phyloP scores from a whole-genome alignment of 2,797 vertebrate species.

The Cryptoblepharus egeriae region DNA sequence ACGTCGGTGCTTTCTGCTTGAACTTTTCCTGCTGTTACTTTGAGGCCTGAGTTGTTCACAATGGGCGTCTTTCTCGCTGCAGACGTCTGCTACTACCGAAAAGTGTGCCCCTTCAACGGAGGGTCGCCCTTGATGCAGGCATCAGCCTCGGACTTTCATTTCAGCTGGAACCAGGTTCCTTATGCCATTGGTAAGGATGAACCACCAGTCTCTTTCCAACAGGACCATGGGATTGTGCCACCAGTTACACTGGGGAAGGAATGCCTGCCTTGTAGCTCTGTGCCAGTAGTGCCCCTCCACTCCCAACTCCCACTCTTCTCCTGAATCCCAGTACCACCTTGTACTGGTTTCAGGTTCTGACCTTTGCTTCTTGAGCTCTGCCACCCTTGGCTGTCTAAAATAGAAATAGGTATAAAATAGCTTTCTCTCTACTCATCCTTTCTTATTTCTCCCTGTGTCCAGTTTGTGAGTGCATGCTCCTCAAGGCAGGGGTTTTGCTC shows the following conservation, averaged over 20 bases:
- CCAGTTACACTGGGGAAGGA: not conserved
- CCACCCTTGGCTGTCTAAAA: not conserved
- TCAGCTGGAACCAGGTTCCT: slow-evolving; percentile 99
- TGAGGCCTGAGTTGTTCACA: not conserved
- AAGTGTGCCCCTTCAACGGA: slow-evolving; percentile 93
- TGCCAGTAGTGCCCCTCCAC: not conserved
- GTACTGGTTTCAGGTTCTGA: not conserved
- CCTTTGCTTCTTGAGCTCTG: not conserved
- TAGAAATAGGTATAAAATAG: no score
- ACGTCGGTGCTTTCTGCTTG: not conserved
- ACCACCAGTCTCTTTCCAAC: fast-evolving
- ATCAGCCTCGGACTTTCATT: slow-evolving; percentile 94
- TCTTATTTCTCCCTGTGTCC: not conserved
- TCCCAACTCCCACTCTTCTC: not conserved
- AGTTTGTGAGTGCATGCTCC: not conserved
- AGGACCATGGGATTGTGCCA: not conserved
- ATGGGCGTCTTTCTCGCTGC: slow-evolving; percentile 37
- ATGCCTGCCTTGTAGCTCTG: not conserved
- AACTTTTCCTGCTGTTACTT: not conserved
- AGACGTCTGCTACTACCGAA: slow-evolving; percentile 97
- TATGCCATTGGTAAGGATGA: slow-evolving; percentile 89
- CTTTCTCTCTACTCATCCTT: not conserved
- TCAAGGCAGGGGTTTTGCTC: not conserved
- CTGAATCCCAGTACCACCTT: no score
- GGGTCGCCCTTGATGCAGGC: slow-evolving; percentile 93